These are phyloP conservation scores for Melolontha melolontha DNA, from an alignment of 2,888 invertebrate species.

Conservation along the genomic window DNA sequence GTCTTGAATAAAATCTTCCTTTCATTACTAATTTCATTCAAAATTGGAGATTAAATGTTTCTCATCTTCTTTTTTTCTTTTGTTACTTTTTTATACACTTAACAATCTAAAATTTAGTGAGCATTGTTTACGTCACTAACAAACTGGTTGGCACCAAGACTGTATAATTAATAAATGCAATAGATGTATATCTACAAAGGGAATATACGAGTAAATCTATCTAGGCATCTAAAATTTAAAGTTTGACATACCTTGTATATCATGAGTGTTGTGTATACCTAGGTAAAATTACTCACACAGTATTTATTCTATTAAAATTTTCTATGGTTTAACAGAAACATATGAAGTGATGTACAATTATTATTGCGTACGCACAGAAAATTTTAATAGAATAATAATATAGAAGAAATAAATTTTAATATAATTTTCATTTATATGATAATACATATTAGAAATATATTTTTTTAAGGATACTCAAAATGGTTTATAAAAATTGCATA, in stretches of 20 bases:
- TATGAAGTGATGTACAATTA: neutral
- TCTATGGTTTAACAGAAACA: constrained; percentile 9
- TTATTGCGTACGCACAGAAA: neutral
- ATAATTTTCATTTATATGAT: constrained; percentile 5
- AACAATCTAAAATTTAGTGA: constrained; percentile 59
- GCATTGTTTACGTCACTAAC: constrained; percentile 60
- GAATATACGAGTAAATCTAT: constrained; percentile 21
- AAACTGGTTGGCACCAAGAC: constrained; percentile 60
- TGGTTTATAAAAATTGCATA: constrained; percentile 1
- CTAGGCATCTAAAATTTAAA: neutral
- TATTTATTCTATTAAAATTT: constrained; percentile 23
- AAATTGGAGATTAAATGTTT: constrained; percentile 24
- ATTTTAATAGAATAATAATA: constrained; percentile 9
- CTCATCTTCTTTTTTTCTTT: constrained; percentile 5
- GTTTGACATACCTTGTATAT: neutral
- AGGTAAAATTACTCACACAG: constrained; percentile 1
- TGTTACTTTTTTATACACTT: constrained; percentile 44
- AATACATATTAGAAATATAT: constrained; percentile 18
- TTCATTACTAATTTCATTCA: constrained; percentile 42
- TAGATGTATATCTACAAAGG: constrained; percentile 39
- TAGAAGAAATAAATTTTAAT: neutral
- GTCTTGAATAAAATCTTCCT: constrained; percentile 43
- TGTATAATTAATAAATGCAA: constrained; percentile 49
- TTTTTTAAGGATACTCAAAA: neutral
- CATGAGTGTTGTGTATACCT: neutral